Percentiles rank a stretch among this genome's conserved stretches.
Conservation (phyloP, 2,797 vertebrate genomes). For the Coregonus sp. region DNA sequence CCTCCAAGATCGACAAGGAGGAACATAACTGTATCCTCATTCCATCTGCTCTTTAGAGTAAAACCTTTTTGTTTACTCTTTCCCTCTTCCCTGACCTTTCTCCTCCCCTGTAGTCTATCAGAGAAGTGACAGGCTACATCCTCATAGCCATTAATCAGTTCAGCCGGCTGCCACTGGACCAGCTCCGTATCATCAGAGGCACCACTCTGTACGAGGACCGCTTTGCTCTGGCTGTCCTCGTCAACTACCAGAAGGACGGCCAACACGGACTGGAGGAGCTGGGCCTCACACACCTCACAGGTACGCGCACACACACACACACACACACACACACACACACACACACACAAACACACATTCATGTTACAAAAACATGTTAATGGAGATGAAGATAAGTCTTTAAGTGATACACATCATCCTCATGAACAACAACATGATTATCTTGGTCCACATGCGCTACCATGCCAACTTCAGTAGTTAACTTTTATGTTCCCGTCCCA, state of each 20-base stretch:
- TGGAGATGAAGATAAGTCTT: neutral
- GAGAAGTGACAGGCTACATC: conserved; percentile 95
- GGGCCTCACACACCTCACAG: conserved; percentile 91
- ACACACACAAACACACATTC: conserved; percentile 19
- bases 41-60: neutral
- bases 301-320: conserved; percentile 60
- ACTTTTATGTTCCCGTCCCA: neutral
- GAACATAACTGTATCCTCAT: neutral
- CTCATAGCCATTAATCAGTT: conserved; percentile 92
- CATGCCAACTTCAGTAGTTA: neutral
- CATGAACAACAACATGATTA: too few relatives aligned
- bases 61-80: neutral
- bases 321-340: neutral
- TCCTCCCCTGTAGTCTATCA: conserved; percentile 83
- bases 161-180: conserved; percentile 87
- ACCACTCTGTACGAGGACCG: conserved; percentile 86
- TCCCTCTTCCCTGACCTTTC: conserved; percentile 6
- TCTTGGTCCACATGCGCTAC: too few relatives aligned
- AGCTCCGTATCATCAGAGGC: conserved; percentile 93
- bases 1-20: neutral
- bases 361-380: neutral
- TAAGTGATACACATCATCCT: too few relatives aligned
- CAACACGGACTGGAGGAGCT: conserved; percentile 90
- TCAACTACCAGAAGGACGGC: conserved; percentile 94
- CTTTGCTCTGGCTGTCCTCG: conserved; percentile 88